Evolutionary conservation across 2,113 vertebrate genomes (phyloP), one percentile per base, ranked within the genome.

Genomic region (Rhea pennata): DNA sequence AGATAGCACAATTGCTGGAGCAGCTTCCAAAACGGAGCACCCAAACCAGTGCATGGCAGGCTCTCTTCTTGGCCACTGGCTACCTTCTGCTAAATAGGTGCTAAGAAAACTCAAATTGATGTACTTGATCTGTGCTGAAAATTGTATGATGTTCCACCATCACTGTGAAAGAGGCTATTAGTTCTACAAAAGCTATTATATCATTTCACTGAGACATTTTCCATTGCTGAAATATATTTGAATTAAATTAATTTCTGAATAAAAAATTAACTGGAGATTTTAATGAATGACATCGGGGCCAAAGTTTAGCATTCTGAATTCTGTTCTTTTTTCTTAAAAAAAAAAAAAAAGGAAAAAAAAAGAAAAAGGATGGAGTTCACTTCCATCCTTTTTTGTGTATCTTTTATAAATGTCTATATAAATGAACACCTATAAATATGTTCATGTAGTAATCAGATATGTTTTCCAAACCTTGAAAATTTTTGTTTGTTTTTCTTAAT

Each of bases 191-290:
- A 84, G n/a, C 22, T 73, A 40, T 22, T 17, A 5, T 17, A 26
- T 58, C 20, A 66, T 65, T 86, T 53, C 81, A 89, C 1, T 1
- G 11, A 24, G 36, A 78, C 13, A 42, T 31, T 65, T 85, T 21
- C 33, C 50, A 22, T 36, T 65, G 51, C 12, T 87, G 51, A 77
- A 59, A 77, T 33, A 65, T 50, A 69, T 84, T 91, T 92, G 21
- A 84, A 72, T 64, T 61, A 66, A 76, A 72, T 65, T 84, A 86
- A 90, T 82, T 94, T 89, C 33, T 82, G 70, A 92, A 73, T 78
- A 15, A 90, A 62, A 78, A 92, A 70, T 33, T 58, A 64, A n/a
- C 39, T 56, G 53, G 4, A 76, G 4, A 27, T 65, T 46, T 74
- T 53, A 69, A 79, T 62, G 16, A 36, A 66, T 86, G 20, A 13